Evolutionary conservation across 2,113 vertebrate genomes (phyloP), one percentile per base, ranked within the genome.

Genomic region (Marmota monax): DNA sequence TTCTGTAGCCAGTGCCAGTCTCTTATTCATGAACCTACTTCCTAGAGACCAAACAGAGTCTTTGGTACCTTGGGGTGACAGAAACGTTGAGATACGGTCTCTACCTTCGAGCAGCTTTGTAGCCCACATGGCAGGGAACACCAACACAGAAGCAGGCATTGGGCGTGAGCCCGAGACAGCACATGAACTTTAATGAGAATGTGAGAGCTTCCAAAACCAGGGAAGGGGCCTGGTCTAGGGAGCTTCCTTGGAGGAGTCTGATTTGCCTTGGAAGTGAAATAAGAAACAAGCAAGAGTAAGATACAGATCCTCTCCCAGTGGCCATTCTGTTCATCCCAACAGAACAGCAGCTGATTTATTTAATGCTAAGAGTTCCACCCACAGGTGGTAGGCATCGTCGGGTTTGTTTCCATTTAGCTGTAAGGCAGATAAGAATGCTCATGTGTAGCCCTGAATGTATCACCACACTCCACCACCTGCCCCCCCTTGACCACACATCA

Each of bases 161-260:
- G 79, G 53, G 48, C 34, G 3, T 14, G n/a, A 45, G 20, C 9
- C 51, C 29, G 2, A 45, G 67, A 48, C 12, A 45, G 51, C 7
- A 7, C 5, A 0, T 3, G 11, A 27, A 5, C 48, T 32, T 1
- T 29, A 7, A 0, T 29, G 32, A 27, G 67, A 65, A 5, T 2
- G 0, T 23, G 16, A 7, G 39, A 20, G 61, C 25, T 80, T 22
- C 22, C 2, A 4, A 13, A 1, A 14, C 4, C 6, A 63, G 53
- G 18, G 65, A 20, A 63, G 34, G 61, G 3, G 11, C 65, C 0
- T 3, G 25, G 37, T 27, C 77, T 5, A 10, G 27, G 77, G 29
- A 2, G 61, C 53, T 13, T 53, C 70, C 37, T 4, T 20, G 12
- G 16, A n/a, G 34, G 39, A 63, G 27, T 16, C 1, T 9, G 20